Percentiles rank a stretch among this genome's conserved stretches.
Evolutionary conservation across 2,113 vertebrate species (phyloP).

Genomic region (Crotalus horridus): DNA sequence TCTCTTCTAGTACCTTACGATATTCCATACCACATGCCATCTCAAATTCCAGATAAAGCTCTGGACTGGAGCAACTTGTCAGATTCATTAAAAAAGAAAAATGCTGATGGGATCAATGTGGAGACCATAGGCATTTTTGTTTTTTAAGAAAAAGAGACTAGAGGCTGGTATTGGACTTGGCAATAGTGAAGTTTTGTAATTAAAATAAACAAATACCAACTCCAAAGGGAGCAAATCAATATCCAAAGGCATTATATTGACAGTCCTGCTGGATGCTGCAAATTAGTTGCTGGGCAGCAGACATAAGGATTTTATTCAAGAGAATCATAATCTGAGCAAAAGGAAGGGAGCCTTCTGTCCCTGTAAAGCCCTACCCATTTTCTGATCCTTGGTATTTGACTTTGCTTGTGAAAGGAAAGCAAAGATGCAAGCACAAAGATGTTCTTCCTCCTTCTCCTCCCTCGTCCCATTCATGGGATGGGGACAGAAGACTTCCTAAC

Average conservation of each 20-base stretch:
- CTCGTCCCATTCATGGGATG: background rate
- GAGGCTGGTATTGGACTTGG: background rate
- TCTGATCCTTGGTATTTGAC: background rate
- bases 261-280: background rate
- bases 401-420: too few species aligned
- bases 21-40: background rate
- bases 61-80: background rate
- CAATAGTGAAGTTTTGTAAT: background rate
- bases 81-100: background rate
- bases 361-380: background rate
- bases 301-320: background rate
- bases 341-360: background rate
- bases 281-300: background rate
- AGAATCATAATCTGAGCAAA: background rate
- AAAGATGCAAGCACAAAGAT: background rate
- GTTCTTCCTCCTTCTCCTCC: background rate
- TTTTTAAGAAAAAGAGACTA: background rate
- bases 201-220: background rate
- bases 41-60: background rate
- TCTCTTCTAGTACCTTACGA: background rate
- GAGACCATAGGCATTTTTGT: background rate
- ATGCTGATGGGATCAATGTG: background rate
- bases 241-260: background rate
- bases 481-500: background rate
- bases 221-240: background rate